Base-by-base conservation (phyloP, 2,797 vertebrate species). In the Takifugu rubripes region DNA sequence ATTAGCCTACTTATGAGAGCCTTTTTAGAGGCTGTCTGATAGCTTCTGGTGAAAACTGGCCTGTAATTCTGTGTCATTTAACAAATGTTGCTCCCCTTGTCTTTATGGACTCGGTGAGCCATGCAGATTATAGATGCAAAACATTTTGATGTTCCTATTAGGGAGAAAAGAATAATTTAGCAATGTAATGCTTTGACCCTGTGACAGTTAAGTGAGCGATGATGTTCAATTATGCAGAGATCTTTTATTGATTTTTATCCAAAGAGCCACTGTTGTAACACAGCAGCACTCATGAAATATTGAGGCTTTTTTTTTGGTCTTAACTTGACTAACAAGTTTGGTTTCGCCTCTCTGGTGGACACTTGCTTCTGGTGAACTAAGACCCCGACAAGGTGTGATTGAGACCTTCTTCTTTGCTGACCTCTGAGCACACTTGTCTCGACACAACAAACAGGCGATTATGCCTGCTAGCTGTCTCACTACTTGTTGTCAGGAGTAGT, bases 1-100 rank as follows among this genome's bases (percentile, higher is more conserved):
- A 88, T 89, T 82, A 85, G 74, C 60, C 78, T 89, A 76, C 88
- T 89, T 86, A 90, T 57, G 60, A 75, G 73, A 72, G 68, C 70
- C 75, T 81, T 84, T 78, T 61, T 56, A 42, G 62, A 8, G 65
- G 54, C 62, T 61, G 55, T 69, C 45, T 74, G 74, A 82, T 70
- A 21, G 56, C 64, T 62, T 27, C 54, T 53, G 15, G 12, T 31
- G 52, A 53, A 74, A 68, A 59, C 44, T 26, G 51, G 48, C 66
- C 52, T 54, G 43, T 68, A 31, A 69, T 65, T 26, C 51, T 70
- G 36, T 59, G 53, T 56, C 61, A 69, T 77, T 48, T 69, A 49
- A 64, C 53, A 64, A 70, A 52, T 2, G 52, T 27, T 59, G 45
- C 0, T 0, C 43, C 55, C 12, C 31, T n/a, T 54, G 21, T 46